Percentiles rank a stretch among this genome's conserved stretches.
Conservation (phyloP, 2,113 vertebrate genomes). For the Prionailurus viverrinus region DNA sequence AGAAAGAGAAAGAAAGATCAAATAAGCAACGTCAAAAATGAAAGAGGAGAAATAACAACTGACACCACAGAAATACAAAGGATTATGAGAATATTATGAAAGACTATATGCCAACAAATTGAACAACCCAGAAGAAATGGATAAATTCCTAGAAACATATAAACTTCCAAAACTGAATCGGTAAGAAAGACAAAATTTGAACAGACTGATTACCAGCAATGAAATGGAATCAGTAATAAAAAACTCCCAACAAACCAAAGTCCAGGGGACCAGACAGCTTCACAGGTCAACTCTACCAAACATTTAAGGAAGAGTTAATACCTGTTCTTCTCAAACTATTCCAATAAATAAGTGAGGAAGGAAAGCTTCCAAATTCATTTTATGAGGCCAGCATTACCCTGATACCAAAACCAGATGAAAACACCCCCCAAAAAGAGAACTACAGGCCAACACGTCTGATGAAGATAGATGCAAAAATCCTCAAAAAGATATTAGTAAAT, state of each 20-base stretch:
- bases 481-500: not conserved
- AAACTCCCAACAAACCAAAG: not conserved
- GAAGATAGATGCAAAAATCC: not conserved
- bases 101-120: not conserved
- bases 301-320: not conserved
- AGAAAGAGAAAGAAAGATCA: not conserved
- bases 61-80: not conserved
- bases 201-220: not conserved
- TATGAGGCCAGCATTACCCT: not conserved
- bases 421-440: not conserved
- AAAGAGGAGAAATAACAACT: not conserved
- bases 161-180: not conserved
- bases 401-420: not conserved
- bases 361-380: not conserved
- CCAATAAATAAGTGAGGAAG: not conserved
- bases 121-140: not conserved
- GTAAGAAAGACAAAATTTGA: not conserved
- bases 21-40: not conserved
- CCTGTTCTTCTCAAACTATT: not conserved
- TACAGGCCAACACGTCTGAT: not conserved
- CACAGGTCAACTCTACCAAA: not conserved
- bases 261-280: not conserved
- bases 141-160: not conserved
- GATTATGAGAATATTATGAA: not conserved
- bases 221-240: not conserved